Conservation (phyloP, 2,888 invertebrate genomes). For the Troilus luridus region DNA sequence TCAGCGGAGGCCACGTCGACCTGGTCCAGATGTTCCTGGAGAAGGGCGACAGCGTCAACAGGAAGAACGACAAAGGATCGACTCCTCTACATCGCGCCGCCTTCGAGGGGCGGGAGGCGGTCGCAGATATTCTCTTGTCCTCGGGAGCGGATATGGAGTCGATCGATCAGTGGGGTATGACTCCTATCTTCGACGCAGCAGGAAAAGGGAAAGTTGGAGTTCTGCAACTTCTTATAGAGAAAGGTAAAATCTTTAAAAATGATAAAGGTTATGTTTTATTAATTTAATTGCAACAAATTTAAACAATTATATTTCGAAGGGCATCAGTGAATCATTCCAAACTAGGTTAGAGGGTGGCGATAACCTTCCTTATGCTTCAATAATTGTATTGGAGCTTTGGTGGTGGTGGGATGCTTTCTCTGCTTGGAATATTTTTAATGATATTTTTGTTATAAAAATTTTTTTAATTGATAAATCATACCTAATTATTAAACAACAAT, state of each 20-base stretch:
- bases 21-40: constrained; percentile 28
- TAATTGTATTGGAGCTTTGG: too few species aligned
- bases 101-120: constrained; percentile 6
- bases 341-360: too few species aligned
- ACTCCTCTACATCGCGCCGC: constrained; percentile 43
- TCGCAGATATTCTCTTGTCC: background rate
- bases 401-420: too few species aligned
- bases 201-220: constrained; percentile 31
- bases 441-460: too few species aligned
- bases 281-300: too few species aligned
- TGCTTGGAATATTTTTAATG: too few species aligned
- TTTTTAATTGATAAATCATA: too few species aligned
- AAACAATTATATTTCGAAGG: too few species aligned
- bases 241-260: background rate
- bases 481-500: too few species aligned
- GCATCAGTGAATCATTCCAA: too few species aligned
- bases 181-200: constrained; percentile 39
- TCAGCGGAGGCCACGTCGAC: constrained; percentile 46
- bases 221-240: background rate
- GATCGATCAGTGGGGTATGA: constrained; percentile 50
- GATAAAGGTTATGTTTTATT: too few species aligned
- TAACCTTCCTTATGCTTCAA: too few species aligned
- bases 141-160: constrained; percentile 42
- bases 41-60: constrained; percentile 9
- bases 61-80: constrained; percentile 8